phyloP scores from a whole-genome alignment of 2,113 vertebrate genomes.

The Meriones unguiculatus region DNA sequence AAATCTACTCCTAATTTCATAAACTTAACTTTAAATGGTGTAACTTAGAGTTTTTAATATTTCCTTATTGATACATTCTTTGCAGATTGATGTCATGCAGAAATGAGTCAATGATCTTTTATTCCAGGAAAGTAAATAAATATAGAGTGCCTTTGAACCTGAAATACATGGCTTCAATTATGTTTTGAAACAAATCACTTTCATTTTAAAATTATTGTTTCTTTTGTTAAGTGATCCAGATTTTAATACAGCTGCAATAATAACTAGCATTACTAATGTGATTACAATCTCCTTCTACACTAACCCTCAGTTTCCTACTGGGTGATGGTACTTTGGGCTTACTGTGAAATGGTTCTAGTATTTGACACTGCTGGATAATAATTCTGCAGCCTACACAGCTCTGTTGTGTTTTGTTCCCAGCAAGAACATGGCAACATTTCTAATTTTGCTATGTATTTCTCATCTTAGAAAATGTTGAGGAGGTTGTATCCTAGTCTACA shows the following conservation, averaged over 20 bases:
- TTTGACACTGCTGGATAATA: background rate
- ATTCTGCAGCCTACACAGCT: background rate
- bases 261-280: background rate
- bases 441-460: background rate
- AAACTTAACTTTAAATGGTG: background rate
- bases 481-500: background rate
- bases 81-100: background rate
- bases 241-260: constrained; percentile 20
- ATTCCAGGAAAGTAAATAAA: background rate
- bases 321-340: background rate
- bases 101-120: background rate
- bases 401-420: background rate
- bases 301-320: background rate
- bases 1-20: background rate
- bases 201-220: constrained; percentile 5
- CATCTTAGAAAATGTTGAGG: background rate
- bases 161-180: constrained; percentile 25
- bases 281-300: constrained; percentile 6
- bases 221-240: background rate
- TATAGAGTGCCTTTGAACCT: background rate
- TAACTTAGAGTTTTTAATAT: background rate
- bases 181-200: background rate
- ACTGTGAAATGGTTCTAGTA: background rate
- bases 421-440: background rate
- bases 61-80: background rate